Base-by-base conservation (phyloP, 2,888 invertebrate genomes). In the Eilema griseolum region DNA sequence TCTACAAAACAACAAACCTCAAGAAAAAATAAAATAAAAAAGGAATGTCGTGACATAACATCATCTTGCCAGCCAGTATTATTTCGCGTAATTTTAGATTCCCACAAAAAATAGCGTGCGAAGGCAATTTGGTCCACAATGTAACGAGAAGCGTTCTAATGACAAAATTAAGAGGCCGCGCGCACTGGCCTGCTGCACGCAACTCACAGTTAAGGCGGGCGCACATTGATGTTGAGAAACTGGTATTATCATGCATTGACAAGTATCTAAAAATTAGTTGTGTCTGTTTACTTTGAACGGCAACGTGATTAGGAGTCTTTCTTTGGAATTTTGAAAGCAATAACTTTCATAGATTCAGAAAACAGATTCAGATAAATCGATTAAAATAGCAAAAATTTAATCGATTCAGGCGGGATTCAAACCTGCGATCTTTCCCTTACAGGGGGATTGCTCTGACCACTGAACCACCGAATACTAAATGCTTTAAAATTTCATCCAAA, bases 111-210 rank as follows among this genome's bases (percentile, higher is more conserved):
- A 64, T 78, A 70, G 75, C 73, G 71, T 76, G 73, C 73, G 83
- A 80, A 80, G 64, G 83, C 82, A 87, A 88, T 89, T 88, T 87
- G 70, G 86, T 83, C 79, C 80, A 88, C 89, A 86, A 83, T 88
- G 86, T 86, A 79, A 65, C 61, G 67, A 59, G 62, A 33, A 46
- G 66, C 79, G 77, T 75, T 83, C 86, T 92, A 90, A 92, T 91
- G 90, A 90, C 88, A 88, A 90, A 90, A 91, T 92, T 89, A 90
- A 89, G 89, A 90, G 88, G 68, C 70, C 37, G 64, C 69, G 69
- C 63, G 66, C 71, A 61, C 69, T 70, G 75, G 46, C 46, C 57
- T 26, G 11, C 56, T 24, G 75, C 79, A 82, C 77, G 83, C 79
- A 80, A 80, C 66, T 61, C 63, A 20, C 33, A 66, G 79, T 81